Evolutionary conservation across 2,113 vertebrate species (phyloP), one percentile per base, ranked within the genome.

Genomic region (Eclectus roratus): DNA sequence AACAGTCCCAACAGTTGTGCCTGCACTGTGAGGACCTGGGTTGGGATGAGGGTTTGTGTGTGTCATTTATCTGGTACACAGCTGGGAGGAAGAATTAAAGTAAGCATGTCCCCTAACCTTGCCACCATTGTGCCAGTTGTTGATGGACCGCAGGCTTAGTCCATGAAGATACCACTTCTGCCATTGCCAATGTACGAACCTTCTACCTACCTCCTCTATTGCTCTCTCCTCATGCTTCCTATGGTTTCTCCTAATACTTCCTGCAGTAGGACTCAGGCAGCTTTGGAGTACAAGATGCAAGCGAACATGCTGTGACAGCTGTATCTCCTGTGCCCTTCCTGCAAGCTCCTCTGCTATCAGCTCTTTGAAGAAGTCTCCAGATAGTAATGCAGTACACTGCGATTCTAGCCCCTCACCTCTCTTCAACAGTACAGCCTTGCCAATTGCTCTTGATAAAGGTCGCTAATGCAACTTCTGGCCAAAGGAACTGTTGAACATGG

Each of bases 1-100:
- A 41, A 17, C 21, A 52, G 43, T 33, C 27, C 27, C 29, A 47
- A 13, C 35, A 27, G 49, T 13, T 70, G 27, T 74, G 68, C 18
- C 66, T 37, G 44, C 20, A 28, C 17, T 52, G 25, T 68, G 61
- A 56, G 28, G 55, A 31, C 33, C 13, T 28, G 37, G n/a, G 29
- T 1, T 80, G 63, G 73, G 63, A 15, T 0, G 6, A 13, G 18
- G 15, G 35, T 4, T 9, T 33, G 7, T 5, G 3, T 28, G 20
- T 58, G 27, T 77, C 24, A 39, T 21, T 12, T 60, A 43, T n/a
- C 10, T 65, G 31, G 23, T 60, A 66, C 29, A 35, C 43, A 31
- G 12, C 31, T 72, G 41, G 35, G 43, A 73, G 65, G 50, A 72
- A 52, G 23, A 76, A 76, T 71, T 81, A 85, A 94, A 89, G n/a